These are phyloP conservation scores for Pelochelys cantorii DNA, from an alignment of 2,797 vertebrate species.

Conservation along the genomic window DNA sequence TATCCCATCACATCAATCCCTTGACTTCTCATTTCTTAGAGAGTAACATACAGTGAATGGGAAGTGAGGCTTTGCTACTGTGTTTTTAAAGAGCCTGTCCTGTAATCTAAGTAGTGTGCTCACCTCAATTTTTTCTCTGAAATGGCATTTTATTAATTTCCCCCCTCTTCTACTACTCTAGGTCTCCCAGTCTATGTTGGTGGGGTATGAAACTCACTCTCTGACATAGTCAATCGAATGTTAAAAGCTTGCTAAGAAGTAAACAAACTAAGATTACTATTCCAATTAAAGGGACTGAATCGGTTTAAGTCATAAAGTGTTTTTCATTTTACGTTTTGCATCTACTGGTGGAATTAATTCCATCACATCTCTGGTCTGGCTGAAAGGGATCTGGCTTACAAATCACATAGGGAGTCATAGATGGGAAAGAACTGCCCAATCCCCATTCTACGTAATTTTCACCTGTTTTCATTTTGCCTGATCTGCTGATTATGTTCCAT, in stretches of 20 bases:
- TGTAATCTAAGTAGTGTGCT: background rate
- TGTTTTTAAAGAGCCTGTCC: background rate
- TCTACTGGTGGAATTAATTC: background rate
- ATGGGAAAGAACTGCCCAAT: background rate
- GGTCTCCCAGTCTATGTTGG: background rate
- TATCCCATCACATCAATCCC: background rate
- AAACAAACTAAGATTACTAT: background rate
- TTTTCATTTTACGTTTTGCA: background rate
- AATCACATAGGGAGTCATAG: background rate
- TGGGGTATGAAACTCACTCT: background rate
- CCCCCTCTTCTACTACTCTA: background rate
- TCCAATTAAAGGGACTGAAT: background rate
- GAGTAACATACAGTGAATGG: background rate
- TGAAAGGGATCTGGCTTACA: background rate
- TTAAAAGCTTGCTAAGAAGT: background rate
- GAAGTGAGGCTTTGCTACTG: background rate
- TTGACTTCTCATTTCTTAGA: background rate
- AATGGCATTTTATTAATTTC: background rate
- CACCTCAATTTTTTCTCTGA: background rate
- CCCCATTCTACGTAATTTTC: rapidly evolving
- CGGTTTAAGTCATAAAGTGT: background rate
- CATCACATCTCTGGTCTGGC: background rate
- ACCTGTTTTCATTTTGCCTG: background rate
- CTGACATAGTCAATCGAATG: background rate
- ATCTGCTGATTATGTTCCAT: background rate